Percentiles rank a stretch among this genome's conserved stretches.
phyloP scores from a whole-genome alignment of 2,113 vertebrate genomes.

The Xenus cinereus region DNA sequence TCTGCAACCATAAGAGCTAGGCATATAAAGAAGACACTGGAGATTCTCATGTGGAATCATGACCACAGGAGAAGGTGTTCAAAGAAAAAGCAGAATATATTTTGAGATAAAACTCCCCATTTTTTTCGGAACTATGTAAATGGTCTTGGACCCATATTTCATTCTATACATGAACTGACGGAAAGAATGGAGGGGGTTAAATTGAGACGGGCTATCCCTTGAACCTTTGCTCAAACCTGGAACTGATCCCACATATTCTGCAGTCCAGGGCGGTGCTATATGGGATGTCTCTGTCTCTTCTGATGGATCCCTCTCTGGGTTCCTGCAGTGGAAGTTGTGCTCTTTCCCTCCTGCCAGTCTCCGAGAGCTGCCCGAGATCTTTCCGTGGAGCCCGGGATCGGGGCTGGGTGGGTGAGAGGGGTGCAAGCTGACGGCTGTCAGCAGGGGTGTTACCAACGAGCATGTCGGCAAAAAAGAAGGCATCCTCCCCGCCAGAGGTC shows the following conservation, averaged over 20 bases:
- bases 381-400: neutral
- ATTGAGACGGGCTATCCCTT: neutral
- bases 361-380: neutral
- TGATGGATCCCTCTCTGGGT: neutral
- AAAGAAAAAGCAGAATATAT: neutral
- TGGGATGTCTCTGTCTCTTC: neutral
- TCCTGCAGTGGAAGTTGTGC: neutral
- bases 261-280: neutral
- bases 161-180: neutral
- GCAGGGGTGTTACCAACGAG: neutral
- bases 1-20: neutral
- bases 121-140: neutral
- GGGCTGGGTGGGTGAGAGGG: neutral
- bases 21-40: neutral
- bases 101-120: neutral
- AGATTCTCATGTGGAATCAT: neutral
- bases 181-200: neutral
- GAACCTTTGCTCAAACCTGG: neutral
- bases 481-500: neutral
- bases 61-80: neutral
- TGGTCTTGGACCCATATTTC: neutral
- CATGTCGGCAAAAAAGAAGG: neutral
- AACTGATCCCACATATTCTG: neutral
- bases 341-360: neutral
- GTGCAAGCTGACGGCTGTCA: neutral